These are phyloP conservation scores for Chrysaora quinquecirrha DNA, from an alignment of 30 jellyfish, hydroid and myxozoan genomes.

Conservation along the genomic window DNA sequence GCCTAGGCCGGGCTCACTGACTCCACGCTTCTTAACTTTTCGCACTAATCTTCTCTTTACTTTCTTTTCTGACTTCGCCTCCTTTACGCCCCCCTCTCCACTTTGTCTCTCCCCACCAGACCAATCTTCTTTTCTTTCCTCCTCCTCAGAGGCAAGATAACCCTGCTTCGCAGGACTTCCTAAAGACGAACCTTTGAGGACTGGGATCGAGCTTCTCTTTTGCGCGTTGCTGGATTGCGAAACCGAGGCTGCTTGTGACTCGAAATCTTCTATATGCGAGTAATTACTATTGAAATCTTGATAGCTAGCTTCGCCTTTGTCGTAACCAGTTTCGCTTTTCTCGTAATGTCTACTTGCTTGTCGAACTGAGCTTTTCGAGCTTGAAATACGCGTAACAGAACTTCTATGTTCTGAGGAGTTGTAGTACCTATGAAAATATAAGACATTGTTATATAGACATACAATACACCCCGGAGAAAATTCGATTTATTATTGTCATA, in stretches of 20 bases:
- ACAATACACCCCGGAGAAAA: too few species aligned
- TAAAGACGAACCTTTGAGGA: background rate
- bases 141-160: background rate
- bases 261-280: background rate
- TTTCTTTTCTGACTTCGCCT: slow-evolving; percentile 44
- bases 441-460: too few species aligned
- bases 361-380: background rate
- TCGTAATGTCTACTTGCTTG: slow-evolving; percentile 1
- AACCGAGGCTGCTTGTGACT: background rate
- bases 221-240: background rate
- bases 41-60: slow-evolving; percentile 49
- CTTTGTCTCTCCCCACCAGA: too few species aligned
- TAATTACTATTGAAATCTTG: background rate
- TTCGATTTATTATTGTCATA: too few species aligned
- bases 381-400: slow-evolving; percentile 26
- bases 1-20: background rate
- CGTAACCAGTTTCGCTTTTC: slow-evolving; percentile 6
- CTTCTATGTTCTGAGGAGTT: slow-evolving; percentile 34
- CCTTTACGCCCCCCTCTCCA: background rate
- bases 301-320: background rate
- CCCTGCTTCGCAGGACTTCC: background rate
- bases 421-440: slow-evolving; percentile 8
- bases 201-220: slow-evolving; percentile 6
- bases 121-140: background rate
- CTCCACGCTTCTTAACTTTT: slow-evolving; percentile 41